Conservation (phyloP, 2,797 vertebrate species). For the Coluber constrictor region DNA sequence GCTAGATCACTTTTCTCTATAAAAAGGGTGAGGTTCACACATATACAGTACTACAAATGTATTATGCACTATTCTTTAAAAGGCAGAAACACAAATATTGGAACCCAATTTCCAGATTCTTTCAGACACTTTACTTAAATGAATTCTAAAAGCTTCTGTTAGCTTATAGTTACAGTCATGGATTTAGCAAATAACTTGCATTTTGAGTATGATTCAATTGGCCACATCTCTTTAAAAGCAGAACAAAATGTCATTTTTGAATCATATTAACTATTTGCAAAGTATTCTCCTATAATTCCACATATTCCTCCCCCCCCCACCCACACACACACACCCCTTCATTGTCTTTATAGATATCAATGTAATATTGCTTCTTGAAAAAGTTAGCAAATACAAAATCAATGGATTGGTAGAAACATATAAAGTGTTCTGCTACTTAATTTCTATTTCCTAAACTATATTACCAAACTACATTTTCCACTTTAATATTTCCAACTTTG, state of each 20-base stretch:
- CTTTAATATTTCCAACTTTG: too few relatives aligned
- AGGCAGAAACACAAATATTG: background rate
- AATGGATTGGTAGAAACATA: background rate
- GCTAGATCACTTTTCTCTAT: background rate
- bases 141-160: background rate
- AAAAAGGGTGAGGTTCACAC: background rate
- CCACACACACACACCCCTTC: background rate
- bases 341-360: background rate
- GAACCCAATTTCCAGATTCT: background rate
- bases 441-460: background rate
- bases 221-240: slow-evolving; percentile 3
- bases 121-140: background rate
- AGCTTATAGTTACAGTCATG: background rate
- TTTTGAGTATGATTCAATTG: background rate
- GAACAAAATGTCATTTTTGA: slow-evolving; percentile 25
- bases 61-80: slow-evolving; percentile 1
- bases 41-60: accelerated
- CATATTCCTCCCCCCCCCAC: too few relatives aligned
- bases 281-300: background rate
- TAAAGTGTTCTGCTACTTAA: background rate
- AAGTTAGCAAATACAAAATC: background rate
- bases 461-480: too few relatives aligned
- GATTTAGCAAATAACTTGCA: background rate
- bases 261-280: background rate
- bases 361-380: background rate